Conservation (phyloP, 2,113 vertebrate species). For the Alexandromys fortis region DNA sequence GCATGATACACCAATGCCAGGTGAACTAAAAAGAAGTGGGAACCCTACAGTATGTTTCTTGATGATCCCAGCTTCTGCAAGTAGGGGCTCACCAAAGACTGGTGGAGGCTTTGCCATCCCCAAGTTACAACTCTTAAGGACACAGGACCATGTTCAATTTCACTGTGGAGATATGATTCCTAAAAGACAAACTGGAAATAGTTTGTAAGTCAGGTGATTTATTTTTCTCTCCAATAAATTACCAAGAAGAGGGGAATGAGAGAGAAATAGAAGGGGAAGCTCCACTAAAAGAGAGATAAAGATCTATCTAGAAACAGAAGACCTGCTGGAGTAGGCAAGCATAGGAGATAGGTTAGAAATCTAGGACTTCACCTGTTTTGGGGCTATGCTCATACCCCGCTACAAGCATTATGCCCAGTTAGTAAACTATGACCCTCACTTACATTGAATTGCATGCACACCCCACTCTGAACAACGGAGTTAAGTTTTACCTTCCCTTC, state of each 20-base stretch:
- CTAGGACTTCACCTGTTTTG: neutral
- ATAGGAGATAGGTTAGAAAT: neutral
- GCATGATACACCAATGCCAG: neutral
- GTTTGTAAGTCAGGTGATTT: neutral
- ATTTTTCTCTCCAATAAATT: conserved; percentile 2
- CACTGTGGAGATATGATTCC: neutral
- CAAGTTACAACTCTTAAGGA: neutral
- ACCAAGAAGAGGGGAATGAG: neutral
- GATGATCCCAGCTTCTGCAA: neutral
- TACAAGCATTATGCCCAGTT: neutral
- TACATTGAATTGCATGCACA: neutral
- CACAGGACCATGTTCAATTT: neutral
- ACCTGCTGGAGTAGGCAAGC: neutral
- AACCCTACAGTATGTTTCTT: neutral
- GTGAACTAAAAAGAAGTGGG: neutral
- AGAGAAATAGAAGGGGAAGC: neutral
- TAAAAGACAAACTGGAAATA: neutral
- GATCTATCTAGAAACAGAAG: neutral
- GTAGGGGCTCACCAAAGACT: neutral
- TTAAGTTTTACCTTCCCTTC: neutral
- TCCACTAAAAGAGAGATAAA: neutral
- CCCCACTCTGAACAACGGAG: neutral
- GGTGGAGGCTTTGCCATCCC: neutral
- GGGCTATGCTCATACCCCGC: neutral
- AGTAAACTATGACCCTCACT: neutral